phyloP scores from a whole-genome alignment of 2,888 invertebrate genomes.

The Eupithecia centaureata region DNA sequence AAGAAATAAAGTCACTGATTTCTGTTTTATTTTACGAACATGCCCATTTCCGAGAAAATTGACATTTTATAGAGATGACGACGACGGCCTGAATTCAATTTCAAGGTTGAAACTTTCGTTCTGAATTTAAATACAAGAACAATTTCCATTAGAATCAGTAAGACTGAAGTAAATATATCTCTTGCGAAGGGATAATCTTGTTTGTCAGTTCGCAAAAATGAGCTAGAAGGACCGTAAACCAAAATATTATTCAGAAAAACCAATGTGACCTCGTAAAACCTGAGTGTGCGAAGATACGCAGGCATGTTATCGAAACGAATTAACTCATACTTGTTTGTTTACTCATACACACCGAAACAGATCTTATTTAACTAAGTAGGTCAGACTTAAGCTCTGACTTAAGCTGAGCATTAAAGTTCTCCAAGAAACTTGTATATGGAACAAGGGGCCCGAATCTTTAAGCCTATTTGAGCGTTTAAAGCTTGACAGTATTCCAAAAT shows the following conservation, averaged over 20 bases:
- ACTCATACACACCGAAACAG: slow-evolving; percentile 31
- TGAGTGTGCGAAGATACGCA: background rate
- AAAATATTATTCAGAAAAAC: slow-evolving; percentile 18
- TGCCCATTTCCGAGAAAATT: slow-evolving; percentile 24
- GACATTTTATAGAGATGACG: slow-evolving; percentile 13
- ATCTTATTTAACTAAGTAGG: slow-evolving; percentile 28
- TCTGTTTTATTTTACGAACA: no score
- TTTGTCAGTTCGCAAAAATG: slow-evolving; percentile 12
- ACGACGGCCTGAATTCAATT: slow-evolving; percentile 23
- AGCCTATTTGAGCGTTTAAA: background rate
- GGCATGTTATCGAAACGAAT: slow-evolving; percentile 17
- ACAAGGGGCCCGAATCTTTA: background rate
- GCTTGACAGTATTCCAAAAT: slow-evolving; percentile 7
- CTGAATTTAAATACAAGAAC: slow-evolving; percentile 34
- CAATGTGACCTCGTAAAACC: background rate
- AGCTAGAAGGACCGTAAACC: slow-evolving; percentile 10
- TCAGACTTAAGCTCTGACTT: background rate
- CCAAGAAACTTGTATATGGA: background rate
- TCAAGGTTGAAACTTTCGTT: slow-evolving; percentile 36
- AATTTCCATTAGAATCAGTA: slow-evolving; percentile 39
- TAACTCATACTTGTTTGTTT: slow-evolving; percentile 28
- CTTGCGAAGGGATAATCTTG: slow-evolving; percentile 9
- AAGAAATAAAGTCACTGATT: no score
- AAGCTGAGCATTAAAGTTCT: background rate
- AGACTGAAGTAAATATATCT: background rate